Conservation (phyloP, 1,140 invertebrate genomes). For the Helicoverpa zea region DNA sequence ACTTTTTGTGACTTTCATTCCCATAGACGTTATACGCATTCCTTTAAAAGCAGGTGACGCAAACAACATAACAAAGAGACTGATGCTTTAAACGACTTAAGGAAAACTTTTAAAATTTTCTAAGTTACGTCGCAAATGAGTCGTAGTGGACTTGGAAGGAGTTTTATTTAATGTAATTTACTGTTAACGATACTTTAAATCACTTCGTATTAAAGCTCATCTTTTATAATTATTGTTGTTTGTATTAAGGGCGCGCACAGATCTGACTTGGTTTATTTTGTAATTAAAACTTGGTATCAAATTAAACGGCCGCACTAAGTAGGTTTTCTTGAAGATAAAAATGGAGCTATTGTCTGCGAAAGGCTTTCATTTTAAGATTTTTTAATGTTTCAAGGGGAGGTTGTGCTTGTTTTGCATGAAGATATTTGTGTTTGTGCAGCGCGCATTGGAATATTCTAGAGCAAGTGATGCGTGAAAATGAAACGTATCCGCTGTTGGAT, state of each 20-base stretch:
- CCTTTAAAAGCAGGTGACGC: slow-evolving; percentile 13
- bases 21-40: not conserved
- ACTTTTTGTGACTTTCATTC: not conserved
- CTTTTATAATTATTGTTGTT: slow-evolving; percentile 61
- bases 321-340: not conserved
- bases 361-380: not conserved
- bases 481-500: slow-evolving; percentile 10
- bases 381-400: not conserved
- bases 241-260: slow-evolving; percentile 26
- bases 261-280: slow-evolving; percentile 35
- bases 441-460: slow-evolving; percentile 22
- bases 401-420: no score
- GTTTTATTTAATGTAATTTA: slow-evolving; percentile 67
- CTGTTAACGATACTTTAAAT: slow-evolving; percentile 65
- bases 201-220: slow-evolving; percentile 63
- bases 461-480: slow-evolving; percentile 27
- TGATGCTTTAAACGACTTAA: slow-evolving; percentile 67
- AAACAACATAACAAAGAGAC: slow-evolving; percentile 60
- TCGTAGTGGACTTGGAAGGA: slow-evolving; percentile 61
- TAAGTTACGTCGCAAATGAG: slow-evolving; percentile 71
- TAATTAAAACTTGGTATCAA: slow-evolving; percentile 49
- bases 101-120: slow-evolving; percentile 62
- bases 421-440: slow-evolving; percentile 23
- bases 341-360: not conserved
- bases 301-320: slow-evolving; percentile 19